phyloP scores from a whole-genome alignment of 2,888 invertebrate genomes.

The Meteorus colon region DNA sequence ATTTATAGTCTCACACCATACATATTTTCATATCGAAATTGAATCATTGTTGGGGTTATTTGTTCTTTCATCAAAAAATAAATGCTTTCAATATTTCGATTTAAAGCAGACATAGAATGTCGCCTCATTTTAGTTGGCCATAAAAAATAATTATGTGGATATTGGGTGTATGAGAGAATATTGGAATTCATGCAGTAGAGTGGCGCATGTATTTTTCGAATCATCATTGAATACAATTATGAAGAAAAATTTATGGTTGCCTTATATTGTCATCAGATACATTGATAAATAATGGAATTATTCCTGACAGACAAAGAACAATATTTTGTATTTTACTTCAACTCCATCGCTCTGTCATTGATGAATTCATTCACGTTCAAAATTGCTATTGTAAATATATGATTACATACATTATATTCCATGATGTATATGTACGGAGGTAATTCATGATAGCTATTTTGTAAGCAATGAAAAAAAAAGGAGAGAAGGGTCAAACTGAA shows the following conservation, averaged over 20 bases:
- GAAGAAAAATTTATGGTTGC: neutral
- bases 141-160: neutral
- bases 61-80: neutral
- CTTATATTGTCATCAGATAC: neutral
- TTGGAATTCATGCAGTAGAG: slow-evolving; percentile 4
- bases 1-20: neutral
- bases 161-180: slow-evolving; percentile 11
- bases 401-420: neutral
- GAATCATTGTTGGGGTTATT: too few relatives aligned
- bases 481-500: slow-evolving; percentile 34
- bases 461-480: neutral
- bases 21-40: neutral
- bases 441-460: neutral
- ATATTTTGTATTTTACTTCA: neutral
- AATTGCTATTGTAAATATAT: neutral
- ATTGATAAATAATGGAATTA: neutral
- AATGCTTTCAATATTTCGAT: slow-evolving; percentile 30
- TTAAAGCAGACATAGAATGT: neutral
- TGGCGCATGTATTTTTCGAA: slow-evolving; percentile 16
- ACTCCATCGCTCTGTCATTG: neutral
- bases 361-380: neutral
- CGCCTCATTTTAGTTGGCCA: slow-evolving; percentile 28
- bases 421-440: neutral
- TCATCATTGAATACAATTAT: neutral
- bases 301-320: neutral